Evolutionary conservation across 1,140 invertebrate species (phyloP).

Genomic region (Melanaphis sacchari): DNA sequence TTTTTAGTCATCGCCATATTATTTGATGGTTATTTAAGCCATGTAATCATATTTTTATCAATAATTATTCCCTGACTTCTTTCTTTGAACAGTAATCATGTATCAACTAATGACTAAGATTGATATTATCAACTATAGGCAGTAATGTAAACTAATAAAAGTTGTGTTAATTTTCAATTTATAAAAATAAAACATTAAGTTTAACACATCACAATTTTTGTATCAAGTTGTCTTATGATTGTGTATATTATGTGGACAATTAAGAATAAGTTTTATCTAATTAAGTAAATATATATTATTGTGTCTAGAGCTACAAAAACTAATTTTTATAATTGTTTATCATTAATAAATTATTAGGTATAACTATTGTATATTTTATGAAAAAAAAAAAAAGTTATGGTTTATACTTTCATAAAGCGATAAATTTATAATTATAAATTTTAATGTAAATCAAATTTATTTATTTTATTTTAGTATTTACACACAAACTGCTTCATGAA

Average conservation of each 20-base stretch:
- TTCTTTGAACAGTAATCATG: background rate
- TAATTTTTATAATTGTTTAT: too few species aligned
- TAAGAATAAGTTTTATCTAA: too few species aligned
- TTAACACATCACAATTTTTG: too few species aligned
- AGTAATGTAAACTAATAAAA: background rate
- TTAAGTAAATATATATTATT: too few species aligned
- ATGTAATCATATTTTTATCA: background rate
- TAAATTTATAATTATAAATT: background rate
- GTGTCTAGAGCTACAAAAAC: too few species aligned
- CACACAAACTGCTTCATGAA: background rate
- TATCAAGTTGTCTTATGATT: background rate
- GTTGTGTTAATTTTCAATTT: background rate
- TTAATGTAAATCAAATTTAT: background rate
- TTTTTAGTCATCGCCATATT: too few species aligned
- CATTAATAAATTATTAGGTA: too few species aligned
- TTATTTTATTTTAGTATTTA: background rate
- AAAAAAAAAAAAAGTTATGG: background rate
- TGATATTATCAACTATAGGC: background rate
- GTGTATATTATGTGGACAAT: too few species aligned
- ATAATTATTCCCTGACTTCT: background rate
- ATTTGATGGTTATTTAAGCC: too few species aligned
- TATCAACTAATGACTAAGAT: background rate
- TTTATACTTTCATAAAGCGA: background rate
- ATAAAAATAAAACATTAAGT: background rate
- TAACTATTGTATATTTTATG: background rate